phyloP scores from a whole-genome alignment of 2,797 vertebrate genomes.

The Chanos chanos region DNA sequence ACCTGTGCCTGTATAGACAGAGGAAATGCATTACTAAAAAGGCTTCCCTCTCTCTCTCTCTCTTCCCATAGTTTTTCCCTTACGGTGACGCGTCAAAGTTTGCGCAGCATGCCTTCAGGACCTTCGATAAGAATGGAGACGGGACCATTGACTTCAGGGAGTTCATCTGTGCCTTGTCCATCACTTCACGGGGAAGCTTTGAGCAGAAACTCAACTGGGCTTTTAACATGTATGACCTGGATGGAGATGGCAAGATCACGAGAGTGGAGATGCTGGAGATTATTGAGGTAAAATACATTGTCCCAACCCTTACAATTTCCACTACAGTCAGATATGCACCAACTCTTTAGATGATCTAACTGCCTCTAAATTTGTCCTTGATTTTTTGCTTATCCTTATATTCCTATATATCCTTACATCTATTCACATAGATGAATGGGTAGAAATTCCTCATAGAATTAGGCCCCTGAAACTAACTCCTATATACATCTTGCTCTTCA shows the following conservation, averaged over 20 bases:
- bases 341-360: no score
- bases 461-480: no score
- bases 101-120: conserved; percentile 86
- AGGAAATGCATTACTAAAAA: no score
- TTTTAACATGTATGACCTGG: conserved; percentile 90
- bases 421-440: no score
- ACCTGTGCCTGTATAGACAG: no score
- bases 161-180: conserved; percentile 89
- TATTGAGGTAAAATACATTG: conserved; percentile 82
- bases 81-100: conserved; percentile 90
- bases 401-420: no score
- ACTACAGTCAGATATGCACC: no score
- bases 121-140: conserved; percentile 88
- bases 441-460: no score
- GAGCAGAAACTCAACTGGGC: conserved; percentile 93
- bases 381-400: no score
- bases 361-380: no score
- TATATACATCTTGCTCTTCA: no score
- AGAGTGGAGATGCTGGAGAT: conserved; percentile 91
- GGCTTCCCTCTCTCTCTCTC: background rate
- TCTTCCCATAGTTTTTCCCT: conserved; percentile 81
- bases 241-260: conserved; percentile 89
- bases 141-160: conserved; percentile 90
- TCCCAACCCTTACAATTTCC: background rate
- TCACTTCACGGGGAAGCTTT: conserved; percentile 87